These are phyloP conservation scores for Drosophila colorata DNA, from an alignment of 2,888 invertebrate species.

Conservation along the genomic window DNA sequence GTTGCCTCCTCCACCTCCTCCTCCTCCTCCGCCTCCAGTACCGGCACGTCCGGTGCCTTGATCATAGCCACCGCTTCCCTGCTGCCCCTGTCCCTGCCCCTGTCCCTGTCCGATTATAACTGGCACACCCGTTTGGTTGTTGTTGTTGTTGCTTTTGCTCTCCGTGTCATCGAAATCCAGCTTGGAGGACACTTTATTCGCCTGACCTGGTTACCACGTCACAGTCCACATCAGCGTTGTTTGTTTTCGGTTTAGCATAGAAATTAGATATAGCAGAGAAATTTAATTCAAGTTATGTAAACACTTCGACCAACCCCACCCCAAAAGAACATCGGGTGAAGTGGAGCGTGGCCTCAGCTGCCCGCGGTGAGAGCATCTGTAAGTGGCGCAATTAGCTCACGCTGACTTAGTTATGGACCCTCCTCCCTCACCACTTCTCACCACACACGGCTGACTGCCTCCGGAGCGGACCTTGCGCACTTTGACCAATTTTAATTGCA, in stretches of 20 bases:
- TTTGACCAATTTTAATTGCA: too few relatives aligned
- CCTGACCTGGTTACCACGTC: constrained; percentile 75
- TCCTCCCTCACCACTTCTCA: background rate
- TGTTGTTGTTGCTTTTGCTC: constrained; percentile 62
- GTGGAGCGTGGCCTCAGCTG: constrained; percentile 63
- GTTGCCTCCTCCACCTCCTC: constrained; percentile 25
- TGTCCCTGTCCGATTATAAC: constrained; percentile 53
- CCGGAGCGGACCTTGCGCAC: background rate
- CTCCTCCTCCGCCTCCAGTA: constrained; percentile 37
- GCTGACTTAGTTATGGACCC: constrained; percentile 70
- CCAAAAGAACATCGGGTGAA: constrained; percentile 45
- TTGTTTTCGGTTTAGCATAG: constrained; percentile 76
- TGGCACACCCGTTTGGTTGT: constrained; percentile 74
- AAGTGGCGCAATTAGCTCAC: constrained; percentile 68
- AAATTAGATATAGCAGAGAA: constrained; percentile 73
- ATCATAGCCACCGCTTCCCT: constrained; percentile 41
- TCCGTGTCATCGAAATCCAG: constrained; percentile 84
- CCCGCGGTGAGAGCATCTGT: constrained; percentile 19
- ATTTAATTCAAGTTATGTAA: constrained; percentile 77
- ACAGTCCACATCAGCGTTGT: constrained; percentile 43
- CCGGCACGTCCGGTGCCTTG: constrained; percentile 57
- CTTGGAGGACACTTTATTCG: constrained; percentile 83
- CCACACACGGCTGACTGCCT: constrained; percentile 38
- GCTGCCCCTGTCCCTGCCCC: constrained; percentile 40
- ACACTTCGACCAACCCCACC: constrained; percentile 35